These are phyloP conservation scores for Cryptoprocta ferox DNA, from an alignment of 2,797 vertebrate species.

Conservation along the genomic window DNA sequence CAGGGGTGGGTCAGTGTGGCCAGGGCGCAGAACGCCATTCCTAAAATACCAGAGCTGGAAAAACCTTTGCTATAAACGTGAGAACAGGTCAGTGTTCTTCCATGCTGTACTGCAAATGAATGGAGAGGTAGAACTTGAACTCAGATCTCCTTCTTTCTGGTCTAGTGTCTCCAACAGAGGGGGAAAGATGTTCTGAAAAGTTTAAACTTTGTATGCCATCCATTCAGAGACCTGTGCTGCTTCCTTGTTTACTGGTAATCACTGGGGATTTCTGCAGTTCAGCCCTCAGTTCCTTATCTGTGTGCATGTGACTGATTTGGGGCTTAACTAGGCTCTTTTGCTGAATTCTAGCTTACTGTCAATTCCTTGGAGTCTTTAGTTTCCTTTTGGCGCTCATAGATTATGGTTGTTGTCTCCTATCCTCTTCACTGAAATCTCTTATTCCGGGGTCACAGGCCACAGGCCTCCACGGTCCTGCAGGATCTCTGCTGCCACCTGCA, in stretches of 20 bases:
- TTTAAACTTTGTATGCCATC: neutral
- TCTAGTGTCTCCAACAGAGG: neutral
- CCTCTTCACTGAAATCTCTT: accelerated
- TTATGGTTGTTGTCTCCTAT: neutral
- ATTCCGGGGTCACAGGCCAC: neutral
- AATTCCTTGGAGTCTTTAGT: neutral
- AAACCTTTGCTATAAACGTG: neutral
- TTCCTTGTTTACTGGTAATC: neutral
- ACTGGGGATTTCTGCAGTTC: accelerated
- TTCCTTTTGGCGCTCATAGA: neutral
- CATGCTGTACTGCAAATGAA: accelerated
- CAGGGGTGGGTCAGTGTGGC: accelerated
- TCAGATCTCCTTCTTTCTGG: neutral
- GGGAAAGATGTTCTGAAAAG: neutral
- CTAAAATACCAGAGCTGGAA: neutral
- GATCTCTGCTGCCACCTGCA: neutral
- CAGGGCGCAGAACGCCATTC: neutral
- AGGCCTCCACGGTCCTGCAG: accelerated
- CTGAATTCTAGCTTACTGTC: neutral
- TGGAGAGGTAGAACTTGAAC: neutral
- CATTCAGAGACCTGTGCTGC: neutral
- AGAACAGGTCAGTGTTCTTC: no score
- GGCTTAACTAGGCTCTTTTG: neutral
- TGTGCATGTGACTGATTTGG: neutral
- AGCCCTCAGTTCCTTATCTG: neutral